Percentiles rank a stretch among this genome's conserved stretches.
Conservation (phyloP, 2,113 vertebrate species). For the Leuciscus idus region DNA sequence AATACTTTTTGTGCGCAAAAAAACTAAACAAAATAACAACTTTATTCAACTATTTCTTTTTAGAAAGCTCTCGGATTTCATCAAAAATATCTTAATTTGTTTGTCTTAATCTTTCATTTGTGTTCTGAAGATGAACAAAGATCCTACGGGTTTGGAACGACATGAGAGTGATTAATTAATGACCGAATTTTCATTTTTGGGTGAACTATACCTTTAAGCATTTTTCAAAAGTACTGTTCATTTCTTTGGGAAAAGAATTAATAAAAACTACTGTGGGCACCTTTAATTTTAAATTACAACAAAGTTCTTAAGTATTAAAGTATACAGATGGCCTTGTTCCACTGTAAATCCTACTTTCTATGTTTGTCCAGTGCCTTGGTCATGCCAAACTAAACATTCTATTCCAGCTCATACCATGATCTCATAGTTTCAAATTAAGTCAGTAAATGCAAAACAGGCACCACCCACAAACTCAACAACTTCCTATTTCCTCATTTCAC, state of each 20-base stretch:
- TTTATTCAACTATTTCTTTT: too few species aligned
- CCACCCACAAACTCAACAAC: conserved; percentile 65
- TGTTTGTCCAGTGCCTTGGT: neutral
- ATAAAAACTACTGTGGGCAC: neutral
- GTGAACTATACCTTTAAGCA: too few species aligned
- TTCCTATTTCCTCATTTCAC: conserved; percentile 57
- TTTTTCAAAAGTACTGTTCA: neutral
- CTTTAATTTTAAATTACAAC: neutral
- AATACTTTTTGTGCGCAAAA: too few species aligned
- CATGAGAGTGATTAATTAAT: too few species aligned
- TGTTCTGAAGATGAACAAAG: too few species aligned
- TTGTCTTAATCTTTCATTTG: too few species aligned
- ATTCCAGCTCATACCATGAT: conserved; percentile 52
- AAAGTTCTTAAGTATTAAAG: neutral
- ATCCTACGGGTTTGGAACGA: too few species aligned
- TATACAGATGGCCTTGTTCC: conserved; percentile 6
- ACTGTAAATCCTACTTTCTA: neutral
- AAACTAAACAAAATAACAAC: too few species aligned
- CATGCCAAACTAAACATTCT: conserved; percentile 31
- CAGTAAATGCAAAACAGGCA: conserved; percentile 67
- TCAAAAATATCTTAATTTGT: too few species aligned
- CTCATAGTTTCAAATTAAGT: conserved; percentile 63
- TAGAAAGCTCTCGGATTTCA: too few species aligned
- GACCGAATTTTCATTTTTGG: too few species aligned
- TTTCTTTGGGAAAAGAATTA: neutral